These are phyloP conservation scores for Andrena haemorrhoa DNA, from an alignment of 2,888 invertebrate species.

Conservation along the genomic window DNA sequence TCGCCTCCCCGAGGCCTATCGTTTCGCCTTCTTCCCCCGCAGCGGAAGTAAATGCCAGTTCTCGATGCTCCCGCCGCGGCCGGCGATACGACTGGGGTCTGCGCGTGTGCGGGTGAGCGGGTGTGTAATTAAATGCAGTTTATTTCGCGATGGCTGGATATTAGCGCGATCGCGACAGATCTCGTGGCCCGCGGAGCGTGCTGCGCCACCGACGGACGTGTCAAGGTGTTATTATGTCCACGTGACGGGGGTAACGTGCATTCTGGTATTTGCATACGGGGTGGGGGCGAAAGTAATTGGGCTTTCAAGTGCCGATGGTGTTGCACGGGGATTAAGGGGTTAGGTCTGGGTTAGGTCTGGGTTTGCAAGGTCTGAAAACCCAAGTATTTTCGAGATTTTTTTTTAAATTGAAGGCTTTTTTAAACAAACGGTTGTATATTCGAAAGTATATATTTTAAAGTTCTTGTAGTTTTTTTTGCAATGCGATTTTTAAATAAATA, in stretches of 20 bases:
- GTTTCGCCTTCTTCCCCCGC: conserved; percentile 51
- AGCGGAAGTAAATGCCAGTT: conserved; percentile 33
- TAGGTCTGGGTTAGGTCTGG: no score
- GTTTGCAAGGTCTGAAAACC: no score
- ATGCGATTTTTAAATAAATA: no score
- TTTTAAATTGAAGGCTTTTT: no score
- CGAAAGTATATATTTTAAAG: no score
- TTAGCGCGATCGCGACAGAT: conserved; percentile 44
- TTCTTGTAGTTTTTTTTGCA: no score
- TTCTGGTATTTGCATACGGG: conserved; percentile 15
- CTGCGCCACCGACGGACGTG: conserved; percentile 13
- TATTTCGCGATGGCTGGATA: conserved; percentile 39
- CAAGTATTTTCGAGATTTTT: no score
- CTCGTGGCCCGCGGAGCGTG: conserved; percentile 2
- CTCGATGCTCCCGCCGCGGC: conserved; percentile 10
- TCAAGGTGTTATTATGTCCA: conserved; percentile 42
- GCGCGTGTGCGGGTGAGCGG: not conserved
- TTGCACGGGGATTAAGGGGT: no score
- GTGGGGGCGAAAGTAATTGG: conserved; percentile 16
- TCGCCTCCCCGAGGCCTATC: conserved; percentile 56
- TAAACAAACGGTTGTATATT: no score
- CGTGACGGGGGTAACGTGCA: conserved; percentile 21
- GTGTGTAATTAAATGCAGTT: conserved; percentile 56
- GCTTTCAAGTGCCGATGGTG: not conserved
- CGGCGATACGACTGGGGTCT: conserved; percentile 5